Evolutionary conservation across 1,140 invertebrate species (phyloP).

Genomic region (Cydia strobilella): DNA sequence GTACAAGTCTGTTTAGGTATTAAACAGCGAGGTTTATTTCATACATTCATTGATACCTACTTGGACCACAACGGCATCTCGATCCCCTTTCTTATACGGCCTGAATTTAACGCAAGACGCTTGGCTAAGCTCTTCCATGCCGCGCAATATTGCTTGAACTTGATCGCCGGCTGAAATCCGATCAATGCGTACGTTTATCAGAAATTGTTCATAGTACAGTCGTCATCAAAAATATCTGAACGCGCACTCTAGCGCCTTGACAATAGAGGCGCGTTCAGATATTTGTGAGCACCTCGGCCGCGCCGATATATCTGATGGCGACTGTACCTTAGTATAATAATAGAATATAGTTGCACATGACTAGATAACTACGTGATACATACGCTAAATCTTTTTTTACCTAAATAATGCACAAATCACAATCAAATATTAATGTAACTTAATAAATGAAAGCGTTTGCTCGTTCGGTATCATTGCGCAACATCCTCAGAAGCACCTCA

Average conservation of each 20-base stretch:
- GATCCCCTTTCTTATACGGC: slow-evolving; percentile 67
- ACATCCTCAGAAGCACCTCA: too few relatives aligned
- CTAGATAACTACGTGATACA: too few relatives aligned
- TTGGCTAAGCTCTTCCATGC: slow-evolving; percentile 71
- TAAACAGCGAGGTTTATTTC: not conserved
- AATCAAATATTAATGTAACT: too few relatives aligned
- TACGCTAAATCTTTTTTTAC: too few relatives aligned
- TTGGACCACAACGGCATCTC: slow-evolving; percentile 75
- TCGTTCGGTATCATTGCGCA: too few relatives aligned
- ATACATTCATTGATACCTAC: slow-evolving; percentile 46
- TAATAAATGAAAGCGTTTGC: too few relatives aligned
- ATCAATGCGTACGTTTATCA: not conserved
- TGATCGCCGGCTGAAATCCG: slow-evolving; percentile 63
- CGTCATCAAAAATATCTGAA: too few relatives aligned
- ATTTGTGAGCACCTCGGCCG: too few relatives aligned
- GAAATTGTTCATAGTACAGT: slow-evolving; percentile 31
- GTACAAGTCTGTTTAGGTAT: not conserved
- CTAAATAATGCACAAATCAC: too few relatives aligned
- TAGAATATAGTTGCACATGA: not conserved
- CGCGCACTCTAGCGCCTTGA: too few relatives aligned
- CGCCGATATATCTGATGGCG: too few relatives aligned
- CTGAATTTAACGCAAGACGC: slow-evolving; percentile 75
- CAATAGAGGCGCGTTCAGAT: too few relatives aligned
- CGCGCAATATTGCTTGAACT: slow-evolving; percentile 68
- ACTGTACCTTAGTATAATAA: slow-evolving; percentile 9